Percentiles rank a stretch among this genome's conserved stretches.
Evolutionary conservation across 2,888 invertebrate genomes (phyloP).

Genomic region (Mesodorylaimus sp.): DNA sequence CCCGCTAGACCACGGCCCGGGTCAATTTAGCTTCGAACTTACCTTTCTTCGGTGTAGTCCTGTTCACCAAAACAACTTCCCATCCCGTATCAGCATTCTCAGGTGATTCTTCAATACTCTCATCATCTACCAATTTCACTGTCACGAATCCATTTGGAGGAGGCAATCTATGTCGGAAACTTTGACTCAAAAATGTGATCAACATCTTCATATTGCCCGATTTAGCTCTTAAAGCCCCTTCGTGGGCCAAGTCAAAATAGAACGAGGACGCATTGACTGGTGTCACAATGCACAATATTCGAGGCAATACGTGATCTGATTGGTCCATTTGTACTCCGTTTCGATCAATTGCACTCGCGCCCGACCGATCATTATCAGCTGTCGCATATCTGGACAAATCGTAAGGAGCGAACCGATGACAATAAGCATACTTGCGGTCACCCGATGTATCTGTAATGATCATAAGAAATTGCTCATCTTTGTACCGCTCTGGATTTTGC

Average conservation of each 20-base stretch:
- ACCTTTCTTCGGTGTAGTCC: too few species aligned
- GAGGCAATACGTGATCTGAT: too few species aligned
- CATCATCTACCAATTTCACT: too few species aligned
- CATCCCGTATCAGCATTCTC: background rate
- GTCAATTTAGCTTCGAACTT: too few species aligned
- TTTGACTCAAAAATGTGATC: background rate
- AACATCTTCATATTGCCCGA: background rate
- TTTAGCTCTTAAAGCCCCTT: background rate
- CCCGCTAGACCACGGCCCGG: too few species aligned
- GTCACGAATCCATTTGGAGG: background rate
- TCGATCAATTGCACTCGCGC: too few species aligned
- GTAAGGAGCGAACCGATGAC: constrained; percentile 9
- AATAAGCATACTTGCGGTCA: constrained; percentile 10
- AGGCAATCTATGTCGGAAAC: background rate
- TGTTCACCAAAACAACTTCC: background rate
- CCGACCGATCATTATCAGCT: too few species aligned
- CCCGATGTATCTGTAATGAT: constrained; percentile 6
- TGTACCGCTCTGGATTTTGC: background rate
- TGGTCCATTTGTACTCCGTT: too few species aligned
- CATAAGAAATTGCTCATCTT: constrained; percentile 8
- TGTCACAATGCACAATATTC: constrained; percentile 1
- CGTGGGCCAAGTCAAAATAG: constrained; percentile 2
- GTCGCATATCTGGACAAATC: too few species aligned
- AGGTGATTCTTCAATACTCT: too few species aligned
- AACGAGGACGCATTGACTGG: constrained; percentile 4